These are phyloP conservation scores for Pseudomyrmex flavicornis DNA, from an alignment of 1,140 invertebrate species.

Conservation along the genomic window DNA sequence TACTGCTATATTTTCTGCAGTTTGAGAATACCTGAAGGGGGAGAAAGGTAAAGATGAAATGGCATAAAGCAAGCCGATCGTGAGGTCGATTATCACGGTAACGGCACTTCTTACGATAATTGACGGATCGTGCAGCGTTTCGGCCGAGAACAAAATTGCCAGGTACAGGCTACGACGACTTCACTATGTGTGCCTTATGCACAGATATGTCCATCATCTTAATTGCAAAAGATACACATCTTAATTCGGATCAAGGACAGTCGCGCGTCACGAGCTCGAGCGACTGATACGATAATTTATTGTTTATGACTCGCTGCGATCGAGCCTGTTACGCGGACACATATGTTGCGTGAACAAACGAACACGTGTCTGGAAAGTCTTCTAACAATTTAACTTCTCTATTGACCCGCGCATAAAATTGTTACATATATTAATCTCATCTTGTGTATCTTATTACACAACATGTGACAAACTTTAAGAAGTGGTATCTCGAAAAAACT, in stretches of 20 bases:
- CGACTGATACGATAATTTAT: constrained; percentile 56
- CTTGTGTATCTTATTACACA: too few relatives aligned
- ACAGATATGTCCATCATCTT: constrained; percentile 46
- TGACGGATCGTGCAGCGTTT: constrained; percentile 72
- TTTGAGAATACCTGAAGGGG: constrained; percentile 56
- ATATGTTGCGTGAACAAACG: constrained; percentile 31
- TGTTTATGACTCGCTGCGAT: constrained; percentile 39
- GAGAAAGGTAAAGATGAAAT: constrained; percentile 71
- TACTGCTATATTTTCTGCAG: neutral
- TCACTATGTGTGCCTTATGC: constrained; percentile 33
- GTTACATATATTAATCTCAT: too few relatives aligned
- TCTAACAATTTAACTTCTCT: constrained; percentile 39
- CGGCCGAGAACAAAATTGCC: constrained; percentile 53
- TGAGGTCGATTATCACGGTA: constrained; percentile 68
- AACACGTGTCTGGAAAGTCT: constrained; percentile 19
- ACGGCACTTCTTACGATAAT: constrained; percentile 73
- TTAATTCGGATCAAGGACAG: constrained; percentile 73
- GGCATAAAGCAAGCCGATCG: constrained; percentile 71
- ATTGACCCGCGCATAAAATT: constrained; percentile 41
- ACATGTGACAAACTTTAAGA: too few relatives aligned
- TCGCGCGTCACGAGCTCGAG: constrained; percentile 21
- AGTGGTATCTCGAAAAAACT: too few relatives aligned
- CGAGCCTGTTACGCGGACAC: constrained; percentile 8
- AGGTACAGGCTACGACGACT: constrained; percentile 22
- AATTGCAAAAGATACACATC: constrained; percentile 59